phyloP scores from a whole-genome alignment of 2,113 vertebrate species.

The Chrysochloris asiatica region DNA sequence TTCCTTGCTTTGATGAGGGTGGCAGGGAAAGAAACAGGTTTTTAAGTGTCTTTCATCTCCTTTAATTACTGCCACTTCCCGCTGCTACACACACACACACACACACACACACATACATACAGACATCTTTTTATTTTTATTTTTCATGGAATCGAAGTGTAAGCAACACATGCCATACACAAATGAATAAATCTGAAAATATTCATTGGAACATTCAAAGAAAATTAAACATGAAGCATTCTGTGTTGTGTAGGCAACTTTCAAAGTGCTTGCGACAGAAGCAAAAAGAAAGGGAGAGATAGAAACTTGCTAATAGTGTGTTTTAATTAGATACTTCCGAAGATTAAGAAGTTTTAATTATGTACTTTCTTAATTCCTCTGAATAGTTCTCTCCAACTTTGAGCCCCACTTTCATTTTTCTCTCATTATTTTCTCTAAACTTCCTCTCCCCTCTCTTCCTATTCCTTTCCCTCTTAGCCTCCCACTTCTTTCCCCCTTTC shows the following conservation, averaged over 20 bases:
- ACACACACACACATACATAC: background rate
- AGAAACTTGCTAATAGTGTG: background rate
- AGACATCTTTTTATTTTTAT: background rate
- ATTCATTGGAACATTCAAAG: constrained; percentile 19
- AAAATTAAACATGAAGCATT: constrained; percentile 51
- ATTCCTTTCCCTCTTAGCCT: background rate
- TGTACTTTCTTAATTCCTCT: constrained; percentile 43
- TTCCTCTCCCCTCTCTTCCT: background rate
- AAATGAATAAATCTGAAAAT: constrained; percentile 24
- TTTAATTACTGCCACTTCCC: background rate
- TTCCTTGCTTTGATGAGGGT: constrained; percentile 29
- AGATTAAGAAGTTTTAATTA: constrained; percentile 61
- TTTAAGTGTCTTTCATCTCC: constrained; percentile 28
- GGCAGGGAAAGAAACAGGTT: constrained; percentile 12
- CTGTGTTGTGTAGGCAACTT: constrained; percentile 39
- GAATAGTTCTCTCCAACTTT: constrained; percentile 32
- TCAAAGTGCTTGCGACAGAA: constrained; percentile 32
- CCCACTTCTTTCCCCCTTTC: fast-evolving
- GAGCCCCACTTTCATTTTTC: background rate
- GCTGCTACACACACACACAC: background rate
- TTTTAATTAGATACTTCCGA: constrained; percentile 51
- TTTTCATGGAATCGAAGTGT: background rate
- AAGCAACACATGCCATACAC: background rate
- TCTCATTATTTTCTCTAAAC: background rate
- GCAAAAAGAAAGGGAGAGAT: background rate